phyloP scores from a whole-genome alignment of 2,113 vertebrate species.

The Myiopsitta monachus region DNA sequence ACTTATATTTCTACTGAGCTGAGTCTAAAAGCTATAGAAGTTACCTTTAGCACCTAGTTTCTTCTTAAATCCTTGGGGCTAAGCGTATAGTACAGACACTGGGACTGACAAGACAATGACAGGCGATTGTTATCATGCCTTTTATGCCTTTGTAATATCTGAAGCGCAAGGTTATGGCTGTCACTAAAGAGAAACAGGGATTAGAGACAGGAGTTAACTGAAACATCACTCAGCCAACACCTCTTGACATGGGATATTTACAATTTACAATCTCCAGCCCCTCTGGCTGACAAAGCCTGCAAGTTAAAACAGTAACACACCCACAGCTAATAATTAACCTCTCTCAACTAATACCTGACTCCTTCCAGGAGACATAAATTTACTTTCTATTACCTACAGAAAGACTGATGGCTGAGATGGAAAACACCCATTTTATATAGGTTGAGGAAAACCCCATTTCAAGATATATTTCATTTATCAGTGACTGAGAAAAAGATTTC shows the following conservation, averaged over 20 bases:
- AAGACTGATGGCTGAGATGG: background rate
- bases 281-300: background rate
- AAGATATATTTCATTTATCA: background rate
- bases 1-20: background rate
- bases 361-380: background rate
- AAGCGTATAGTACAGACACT: background rate
- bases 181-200: background rate
- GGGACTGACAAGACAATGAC: background rate
- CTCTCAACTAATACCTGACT: background rate
- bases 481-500: background rate
- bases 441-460: background rate
- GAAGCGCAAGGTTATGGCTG: background rate
- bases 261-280: background rate
- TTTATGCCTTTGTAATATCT: background rate
- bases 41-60: background rate
- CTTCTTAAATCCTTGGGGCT: background rate
- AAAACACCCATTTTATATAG: background rate
- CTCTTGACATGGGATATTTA: background rate
- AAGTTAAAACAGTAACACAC: background rate
- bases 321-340: background rate
- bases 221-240: background rate
- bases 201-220: background rate
- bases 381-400: background rate
- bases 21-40: background rate
- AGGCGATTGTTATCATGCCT: background rate